Conservation (phyloP, 2,113 vertebrate species). For the Grus americana region DNA sequence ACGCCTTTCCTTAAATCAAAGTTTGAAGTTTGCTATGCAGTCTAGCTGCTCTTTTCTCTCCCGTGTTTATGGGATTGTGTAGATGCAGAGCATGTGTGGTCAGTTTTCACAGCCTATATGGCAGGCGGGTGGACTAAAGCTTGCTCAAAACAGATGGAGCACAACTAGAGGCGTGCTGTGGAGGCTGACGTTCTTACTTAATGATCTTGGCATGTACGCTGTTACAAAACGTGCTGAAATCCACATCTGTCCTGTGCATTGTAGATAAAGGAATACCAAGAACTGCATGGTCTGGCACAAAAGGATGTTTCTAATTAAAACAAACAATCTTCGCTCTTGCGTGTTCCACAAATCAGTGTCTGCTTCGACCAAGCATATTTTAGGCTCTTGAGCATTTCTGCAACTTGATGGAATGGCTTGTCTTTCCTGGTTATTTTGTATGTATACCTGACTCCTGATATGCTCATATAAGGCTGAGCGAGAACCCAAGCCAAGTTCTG, state of each 20-base stretch:
- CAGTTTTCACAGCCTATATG: rapidly evolving
- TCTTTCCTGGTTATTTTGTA: not conserved
- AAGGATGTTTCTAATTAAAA: conserved; percentile 14
- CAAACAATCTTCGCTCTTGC: not conserved
- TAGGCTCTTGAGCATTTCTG: not conserved
- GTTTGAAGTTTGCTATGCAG: not conserved
- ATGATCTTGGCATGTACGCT: not conserved
- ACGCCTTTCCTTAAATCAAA: not conserved
- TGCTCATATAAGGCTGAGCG: not conserved
- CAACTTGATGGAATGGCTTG: not conserved
- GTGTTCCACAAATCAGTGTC: not conserved
- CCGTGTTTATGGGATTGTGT: rapidly evolving
- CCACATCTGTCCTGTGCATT: not conserved
- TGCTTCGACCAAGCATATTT: rapidly evolving
- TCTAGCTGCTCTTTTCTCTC: not conserved
- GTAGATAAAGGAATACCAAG: not conserved
- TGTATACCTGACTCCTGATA: not conserved
- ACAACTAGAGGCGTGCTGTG: not conserved
- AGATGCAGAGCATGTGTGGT: not conserved
- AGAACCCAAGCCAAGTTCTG: not conserved
- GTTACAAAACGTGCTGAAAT: conserved; percentile 20
- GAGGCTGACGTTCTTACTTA: not conserved
- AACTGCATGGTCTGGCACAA: not conserved
- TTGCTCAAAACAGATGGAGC: not conserved
- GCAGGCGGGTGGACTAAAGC: not conserved